Percentiles rank a stretch among this genome's conserved stretches.
Conservation (phyloP, 1,140 invertebrate species). For the Calycopis cecrops region DNA sequence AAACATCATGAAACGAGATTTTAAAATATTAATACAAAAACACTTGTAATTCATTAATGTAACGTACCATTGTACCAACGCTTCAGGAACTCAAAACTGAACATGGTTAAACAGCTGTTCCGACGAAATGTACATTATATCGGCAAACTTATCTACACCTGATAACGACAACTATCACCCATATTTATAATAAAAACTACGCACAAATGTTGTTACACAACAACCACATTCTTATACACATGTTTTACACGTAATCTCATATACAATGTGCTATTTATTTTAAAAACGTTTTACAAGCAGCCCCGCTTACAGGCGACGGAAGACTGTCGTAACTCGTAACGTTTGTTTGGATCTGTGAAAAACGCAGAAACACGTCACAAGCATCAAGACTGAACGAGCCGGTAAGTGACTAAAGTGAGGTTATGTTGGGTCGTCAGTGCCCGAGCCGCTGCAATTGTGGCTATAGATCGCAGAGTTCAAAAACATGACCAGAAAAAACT, state of each 20-base stretch:
- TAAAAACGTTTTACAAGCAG: slow-evolving; percentile 25
- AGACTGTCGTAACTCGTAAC: slow-evolving; percentile 40
- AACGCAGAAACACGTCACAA: slow-evolving; percentile 41
- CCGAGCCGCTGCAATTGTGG: background rate
- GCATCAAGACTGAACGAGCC: slow-evolving; percentile 44
- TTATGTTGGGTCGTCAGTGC: background rate
- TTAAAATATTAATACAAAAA: too few species aligned
- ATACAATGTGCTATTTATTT: background rate
- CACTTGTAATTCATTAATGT: slow-evolving; percentile 13
- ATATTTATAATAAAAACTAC: background rate
- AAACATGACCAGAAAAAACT: too few species aligned
- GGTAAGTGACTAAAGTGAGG: slow-evolving; percentile 1
- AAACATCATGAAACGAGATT: too few species aligned
- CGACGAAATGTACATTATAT: slow-evolving; percentile 44
- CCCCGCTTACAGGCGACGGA: slow-evolving; percentile 31
- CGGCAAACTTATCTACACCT: slow-evolving; percentile 42
- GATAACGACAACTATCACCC: slow-evolving; percentile 40
- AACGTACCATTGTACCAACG: slow-evolving; percentile 63
- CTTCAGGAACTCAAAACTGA: slow-evolving; percentile 65
- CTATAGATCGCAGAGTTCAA: too few species aligned
- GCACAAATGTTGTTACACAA: slow-evolving; percentile 3
- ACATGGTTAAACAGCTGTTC: slow-evolving; percentile 53
- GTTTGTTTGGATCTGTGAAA: slow-evolving; percentile 11
- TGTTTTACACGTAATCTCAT: slow-evolving; percentile 12
- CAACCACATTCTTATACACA: slow-evolving; percentile 1